Base-by-base conservation (phyloP, 1,140 invertebrate genomes). In the Macrotrachela quadricornifera region DNA sequence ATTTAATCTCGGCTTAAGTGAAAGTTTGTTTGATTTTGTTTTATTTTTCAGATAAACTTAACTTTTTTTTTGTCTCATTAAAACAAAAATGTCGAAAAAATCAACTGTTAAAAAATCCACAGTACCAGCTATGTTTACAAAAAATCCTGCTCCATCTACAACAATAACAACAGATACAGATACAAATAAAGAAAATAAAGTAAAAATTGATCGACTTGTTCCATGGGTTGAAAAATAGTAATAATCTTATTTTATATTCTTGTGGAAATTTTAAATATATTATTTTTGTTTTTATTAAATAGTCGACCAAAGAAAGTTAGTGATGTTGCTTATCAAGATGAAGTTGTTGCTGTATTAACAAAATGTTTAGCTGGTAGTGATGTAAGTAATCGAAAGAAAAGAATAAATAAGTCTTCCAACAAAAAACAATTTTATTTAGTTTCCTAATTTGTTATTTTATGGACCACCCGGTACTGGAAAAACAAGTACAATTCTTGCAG, bases 401-500 rank as follows among this genome's bases (percentile, higher is more conserved):
- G 41, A 12, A 18, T 11, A 49, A 0, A 0, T 15, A 46, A 17
- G 10, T n/a, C 18, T 50, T 45, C 30, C 40, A 50, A 45, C n/a
- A 37, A 21, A 38, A 37, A 46, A 30, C 36, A 0, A 64, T 58
- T 80, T 80, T 36, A 78, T 79, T 21, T 82, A 92, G 75, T 74
- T 95, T 51, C 87, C 94, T 17, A 92, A 97, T 75, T 74, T 99
- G 56, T 66, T 99, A 18, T 90, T 99, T 61, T 99, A 99, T 70
- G 94, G 94, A 0, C 92, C 92, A n/a, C 92, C 94, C 10, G 87
- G 91, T 50, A 99, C 94, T 14, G 94, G 94, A 16, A 99, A 99
- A 74, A 99, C 94, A 0, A 95, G 88, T 63, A 94, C 90, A 0
- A 96, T 97, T 51, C 70, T 99, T 40, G 94, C 94, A 0, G 82